These are phyloP conservation scores for Megalops atlanticus DNA, from an alignment of 2,113 vertebrate species.

Conservation along the genomic window DNA sequence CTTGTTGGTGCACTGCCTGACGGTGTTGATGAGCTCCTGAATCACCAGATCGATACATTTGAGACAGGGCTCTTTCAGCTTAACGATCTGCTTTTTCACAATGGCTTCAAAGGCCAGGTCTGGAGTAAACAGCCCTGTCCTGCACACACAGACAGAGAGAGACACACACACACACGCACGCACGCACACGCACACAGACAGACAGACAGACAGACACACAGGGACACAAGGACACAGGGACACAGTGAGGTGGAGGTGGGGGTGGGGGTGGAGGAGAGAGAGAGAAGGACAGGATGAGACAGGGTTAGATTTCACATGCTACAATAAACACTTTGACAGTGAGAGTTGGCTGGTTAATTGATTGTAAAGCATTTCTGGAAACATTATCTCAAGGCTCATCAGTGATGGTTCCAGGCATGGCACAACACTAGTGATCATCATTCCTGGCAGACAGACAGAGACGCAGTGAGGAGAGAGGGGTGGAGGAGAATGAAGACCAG, in stretches of 20 bases:
- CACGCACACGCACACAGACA: not conserved
- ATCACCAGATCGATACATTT: constrained; percentile 98
- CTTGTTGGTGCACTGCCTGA: constrained; percentile 96
- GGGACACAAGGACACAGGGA: constrained; percentile 3
- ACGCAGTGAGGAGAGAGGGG: not conserved
- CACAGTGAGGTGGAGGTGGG: constrained; percentile 9
- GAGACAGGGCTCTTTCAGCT: constrained; percentile 97
- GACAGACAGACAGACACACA: not conserved
- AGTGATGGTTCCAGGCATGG: not conserved
- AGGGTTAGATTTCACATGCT: constrained; percentile 26
- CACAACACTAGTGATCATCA: not conserved
- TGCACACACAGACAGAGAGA: constrained; percentile 62
- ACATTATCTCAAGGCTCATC: not conserved
- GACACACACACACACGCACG: constrained; percentile 15
- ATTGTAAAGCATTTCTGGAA: not conserved
- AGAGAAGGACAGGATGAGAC: constrained; percentile 33
- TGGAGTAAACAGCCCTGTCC: constrained; percentile 98
- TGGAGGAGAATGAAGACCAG: not conserved
- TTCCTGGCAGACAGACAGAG: not conserved
- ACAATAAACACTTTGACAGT: not conserved
- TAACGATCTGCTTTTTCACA: constrained; percentile 98
- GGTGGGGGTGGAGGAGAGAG: constrained; percentile 25
- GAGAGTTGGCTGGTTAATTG: not conserved
- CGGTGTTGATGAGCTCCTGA: constrained; percentile 95
- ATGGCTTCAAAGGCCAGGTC: constrained; percentile 98